These are phyloP conservation scores for Sceloporus undulatus DNA, from an alignment of 2,113 vertebrate genomes.

Conservation along the genomic window DNA sequence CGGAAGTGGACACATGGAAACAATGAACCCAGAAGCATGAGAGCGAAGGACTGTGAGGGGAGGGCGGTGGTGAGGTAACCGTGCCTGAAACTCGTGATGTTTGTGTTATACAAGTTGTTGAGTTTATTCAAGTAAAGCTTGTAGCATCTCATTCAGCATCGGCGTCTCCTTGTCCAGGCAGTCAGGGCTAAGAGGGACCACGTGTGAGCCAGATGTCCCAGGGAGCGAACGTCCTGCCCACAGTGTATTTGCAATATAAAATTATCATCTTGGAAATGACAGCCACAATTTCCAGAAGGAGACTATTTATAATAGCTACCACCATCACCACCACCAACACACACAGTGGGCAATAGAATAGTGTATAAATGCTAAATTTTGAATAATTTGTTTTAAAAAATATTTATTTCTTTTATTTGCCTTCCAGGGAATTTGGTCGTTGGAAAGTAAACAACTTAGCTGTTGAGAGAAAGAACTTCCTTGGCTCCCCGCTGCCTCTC, in stretches of 20 bases:
- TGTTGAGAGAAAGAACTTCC: constrained; percentile 93
- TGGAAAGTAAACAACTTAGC: constrained; percentile 99
- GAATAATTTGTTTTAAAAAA: constrained; percentile 51
- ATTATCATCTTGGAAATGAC: background rate
- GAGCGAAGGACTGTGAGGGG: too few species aligned
- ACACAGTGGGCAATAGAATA: constrained; percentile 10
- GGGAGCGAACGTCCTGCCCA: too few species aligned
- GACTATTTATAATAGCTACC: background rate
- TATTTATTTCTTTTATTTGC: constrained; percentile 58
- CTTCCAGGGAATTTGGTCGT: constrained; percentile 94
- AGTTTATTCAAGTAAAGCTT: too few species aligned
- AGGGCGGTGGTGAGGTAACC: too few species aligned
- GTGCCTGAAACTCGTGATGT: too few species aligned
- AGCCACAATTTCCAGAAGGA: background rate
- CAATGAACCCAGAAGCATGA: too few species aligned
- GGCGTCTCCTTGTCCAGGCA: too few species aligned
- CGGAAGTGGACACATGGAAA: too few species aligned
- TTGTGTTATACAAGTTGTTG: too few species aligned
- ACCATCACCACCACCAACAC: background rate
- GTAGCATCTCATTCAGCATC: too few species aligned
- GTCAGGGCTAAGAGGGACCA: too few species aligned
- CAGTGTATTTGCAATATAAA: background rate
- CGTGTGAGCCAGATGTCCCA: too few species aligned
- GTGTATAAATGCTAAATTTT: constrained; percentile 58
- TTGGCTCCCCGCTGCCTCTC: constrained; percentile 91